Evolutionary conservation across 2,113 vertebrate genomes (phyloP).

Genomic region (Donacobius atricapilla): DNA sequence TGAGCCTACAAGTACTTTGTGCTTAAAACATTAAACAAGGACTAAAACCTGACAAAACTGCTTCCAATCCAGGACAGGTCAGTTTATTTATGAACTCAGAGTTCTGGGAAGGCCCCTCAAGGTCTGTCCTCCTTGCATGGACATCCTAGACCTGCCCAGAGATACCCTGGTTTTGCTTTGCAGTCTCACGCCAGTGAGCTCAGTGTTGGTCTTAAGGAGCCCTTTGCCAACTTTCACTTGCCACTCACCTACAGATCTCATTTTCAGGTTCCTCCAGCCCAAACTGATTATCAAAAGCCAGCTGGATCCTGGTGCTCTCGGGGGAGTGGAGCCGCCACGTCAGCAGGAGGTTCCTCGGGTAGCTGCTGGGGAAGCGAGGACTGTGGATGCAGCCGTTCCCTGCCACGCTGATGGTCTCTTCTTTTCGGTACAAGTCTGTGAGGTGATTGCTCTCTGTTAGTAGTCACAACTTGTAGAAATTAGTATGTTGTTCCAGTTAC

Average conservation of each 20-base stretch:
- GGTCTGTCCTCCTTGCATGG: not conserved
- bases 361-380: slow-evolving; percentile 91
- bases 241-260: slow-evolving; percentile 89
- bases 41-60: not conserved
- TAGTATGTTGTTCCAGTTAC: slow-evolving; percentile 81
- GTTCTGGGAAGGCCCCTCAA: not conserved
- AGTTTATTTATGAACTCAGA: not conserved
- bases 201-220: not conserved
- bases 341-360: slow-evolving; percentile 91
- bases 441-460: slow-evolving; percentile 94
- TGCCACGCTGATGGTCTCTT: slow-evolving; percentile 85
- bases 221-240: not conserved
- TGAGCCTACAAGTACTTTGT: not conserved
- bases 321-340: slow-evolving; percentile 90
- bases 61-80: not conserved
- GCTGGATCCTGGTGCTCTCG: slow-evolving; percentile 83
- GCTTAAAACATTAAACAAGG: not conserved
- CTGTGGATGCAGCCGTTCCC: slow-evolving; percentile 84
- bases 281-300: slow-evolving; percentile 91
- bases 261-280: slow-evolving; percentile 93
- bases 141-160: accelerated
- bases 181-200: not conserved
- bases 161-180: not conserved
- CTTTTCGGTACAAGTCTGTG: slow-evolving; percentile 94
- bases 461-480: slow-evolving; percentile 89